phyloP scores from a whole-genome alignment of 2,797 vertebrate genomes.

The Ctenopoma multispine region DNA sequence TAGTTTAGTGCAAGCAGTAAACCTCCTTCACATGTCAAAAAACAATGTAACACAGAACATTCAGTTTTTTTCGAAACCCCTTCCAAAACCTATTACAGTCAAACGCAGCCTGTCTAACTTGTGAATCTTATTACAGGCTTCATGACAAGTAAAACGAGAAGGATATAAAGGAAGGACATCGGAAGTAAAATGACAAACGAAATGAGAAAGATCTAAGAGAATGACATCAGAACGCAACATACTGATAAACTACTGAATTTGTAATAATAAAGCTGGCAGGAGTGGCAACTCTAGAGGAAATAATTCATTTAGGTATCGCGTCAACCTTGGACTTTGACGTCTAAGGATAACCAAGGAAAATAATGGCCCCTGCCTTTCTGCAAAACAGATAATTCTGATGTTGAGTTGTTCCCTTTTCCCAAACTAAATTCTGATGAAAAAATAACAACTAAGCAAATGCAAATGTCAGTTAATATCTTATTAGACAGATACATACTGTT shows the following conservation, averaged over 20 bases:
- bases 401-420: conserved; percentile 22
- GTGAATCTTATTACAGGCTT: conserved; percentile 65
- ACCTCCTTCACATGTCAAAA: conserved; percentile 41
- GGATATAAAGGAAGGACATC: conserved; percentile 67
- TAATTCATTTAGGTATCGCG: conserved; percentile 63
- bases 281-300: conserved; percentile 59
- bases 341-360: conserved; percentile 25
- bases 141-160: conserved; percentile 67
- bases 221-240: conserved; percentile 62
- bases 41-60: conserved; percentile 34
- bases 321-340: conserved; percentile 63
- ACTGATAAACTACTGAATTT: conserved; percentile 72
- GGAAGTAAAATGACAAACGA: conserved; percentile 54
- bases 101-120: conserved; percentile 58
- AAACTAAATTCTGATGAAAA: conserved; percentile 38
- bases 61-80: conserved; percentile 40
- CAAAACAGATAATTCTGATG: conserved; percentile 34
- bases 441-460: conserved; percentile 27
- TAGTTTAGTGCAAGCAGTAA: conserved; percentile 13
- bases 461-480: conserved; percentile 44
- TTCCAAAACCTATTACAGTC: conserved; percentile 63
- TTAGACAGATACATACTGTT: conserved; percentile 56
- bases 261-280: conserved; percentile 63
- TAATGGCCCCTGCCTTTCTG: conserved; percentile 9
- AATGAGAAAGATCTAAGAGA: conserved; percentile 68